Conservation (phyloP, 2,113 vertebrate species). For the Grammomys dolichurus region DNA sequence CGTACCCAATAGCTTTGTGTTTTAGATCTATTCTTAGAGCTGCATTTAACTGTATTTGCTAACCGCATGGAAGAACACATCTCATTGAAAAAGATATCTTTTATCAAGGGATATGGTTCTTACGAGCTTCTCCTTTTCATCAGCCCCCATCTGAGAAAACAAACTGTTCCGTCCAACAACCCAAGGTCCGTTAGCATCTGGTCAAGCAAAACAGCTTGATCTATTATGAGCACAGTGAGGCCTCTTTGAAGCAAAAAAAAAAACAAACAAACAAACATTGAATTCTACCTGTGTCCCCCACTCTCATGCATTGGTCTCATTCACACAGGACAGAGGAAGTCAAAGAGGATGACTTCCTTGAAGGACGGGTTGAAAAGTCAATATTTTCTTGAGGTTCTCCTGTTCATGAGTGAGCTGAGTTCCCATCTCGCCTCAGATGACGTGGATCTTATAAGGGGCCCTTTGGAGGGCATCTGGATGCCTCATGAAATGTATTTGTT, state of each 20-base stretch:
- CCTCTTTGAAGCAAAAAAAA: neutral
- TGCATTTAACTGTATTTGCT: neutral
- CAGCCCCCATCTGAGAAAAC: neutral
- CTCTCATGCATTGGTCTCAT: neutral
- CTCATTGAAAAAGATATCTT: neutral
- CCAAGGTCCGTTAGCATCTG: neutral
- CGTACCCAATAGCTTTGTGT: neutral
- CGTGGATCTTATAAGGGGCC: neutral
- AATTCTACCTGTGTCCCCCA: accelerated
- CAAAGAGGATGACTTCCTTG: neutral
- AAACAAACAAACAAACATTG: neutral
- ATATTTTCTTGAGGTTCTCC: neutral
- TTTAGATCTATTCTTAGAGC: neutral
- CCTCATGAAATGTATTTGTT: neutral
- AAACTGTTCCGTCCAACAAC: neutral
- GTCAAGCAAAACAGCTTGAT: neutral
- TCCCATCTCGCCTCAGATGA: neutral
- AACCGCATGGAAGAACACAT: neutral
- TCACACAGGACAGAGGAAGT: neutral
- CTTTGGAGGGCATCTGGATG: neutral
- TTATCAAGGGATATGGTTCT: neutral
- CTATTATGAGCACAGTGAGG: neutral
- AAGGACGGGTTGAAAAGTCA: neutral
- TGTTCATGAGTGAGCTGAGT: neutral
- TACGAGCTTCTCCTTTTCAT: neutral